Base-by-base conservation (phyloP, 1,140 invertebrate species). In the Dendrolimus kikuchii region DNA sequence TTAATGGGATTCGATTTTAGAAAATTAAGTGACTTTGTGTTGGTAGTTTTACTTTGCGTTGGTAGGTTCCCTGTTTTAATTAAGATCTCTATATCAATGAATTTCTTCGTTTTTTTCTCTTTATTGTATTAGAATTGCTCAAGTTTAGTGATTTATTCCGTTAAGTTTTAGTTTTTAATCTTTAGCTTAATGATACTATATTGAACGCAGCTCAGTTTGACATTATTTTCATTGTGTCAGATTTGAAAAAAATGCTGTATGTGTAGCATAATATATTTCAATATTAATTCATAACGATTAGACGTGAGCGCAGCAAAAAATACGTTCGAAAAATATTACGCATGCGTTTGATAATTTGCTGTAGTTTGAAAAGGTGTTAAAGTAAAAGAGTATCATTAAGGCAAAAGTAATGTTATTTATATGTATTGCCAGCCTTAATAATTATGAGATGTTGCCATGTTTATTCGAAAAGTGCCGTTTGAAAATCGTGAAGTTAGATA, bases 71-170 rank as follows among this genome's bases (percentile, higher is more conserved):
- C 58, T 60, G 41, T 58, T 58, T 56, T 49, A 47, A 61, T 62
- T 66, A 62, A 65, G 60, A 65, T 67, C 62, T 66, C 60, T 55
- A 56, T 60, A 66, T 63, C 71, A 77, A 75, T 81, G 75, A 68
- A 69, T 77, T 76, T 73, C 68, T 63, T 62, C 23, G 40, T 36
- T 62, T 63, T 64, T 62, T 45, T 8, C 37, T 58, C 51, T 57
- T 52, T 53, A 55, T 56, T 51, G 53, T 23, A 23, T 23, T 58
- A 58, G 45, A 62, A 61, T 74, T 76, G 74, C 77, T 78, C 71
- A 77, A 81, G 70, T 64, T 69, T 60, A 74, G 69, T 77, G 77
- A 65, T 58, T 66, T 55, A 51, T 60, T 55, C 60, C 63, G 53
- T 66, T 53, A 59, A 55, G 53, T 52, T 60, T 67, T 55, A 55